A percentile compares a stretch with the other conserved stretches of the same genome.
phyloP scores from a whole-genome alignment of 2,888 invertebrate species.

The Sinelater perroti region DNA sequence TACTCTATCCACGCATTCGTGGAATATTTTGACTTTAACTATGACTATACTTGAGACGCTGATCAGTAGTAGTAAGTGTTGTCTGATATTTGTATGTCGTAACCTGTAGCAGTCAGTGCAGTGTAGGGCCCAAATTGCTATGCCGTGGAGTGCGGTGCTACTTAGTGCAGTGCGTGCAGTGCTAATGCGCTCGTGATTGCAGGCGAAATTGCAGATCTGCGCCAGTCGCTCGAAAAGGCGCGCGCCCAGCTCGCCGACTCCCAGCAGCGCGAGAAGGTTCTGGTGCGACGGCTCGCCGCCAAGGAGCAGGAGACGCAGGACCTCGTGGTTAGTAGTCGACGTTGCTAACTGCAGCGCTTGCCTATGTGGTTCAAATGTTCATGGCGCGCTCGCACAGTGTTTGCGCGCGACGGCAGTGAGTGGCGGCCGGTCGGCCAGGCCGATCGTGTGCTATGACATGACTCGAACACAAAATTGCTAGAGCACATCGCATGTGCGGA shows the following conservation, averaged over 20 bases:
- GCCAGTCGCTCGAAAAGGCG: constrained; percentile 81
- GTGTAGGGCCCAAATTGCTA: constrained; percentile 38
- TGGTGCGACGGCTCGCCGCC: constrained; percentile 89
- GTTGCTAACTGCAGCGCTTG: constrained; percentile 29
- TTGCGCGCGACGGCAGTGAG: constrained; percentile 17
- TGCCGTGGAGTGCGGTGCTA: constrained; percentile 41
- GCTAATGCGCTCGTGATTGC: constrained; percentile 55
- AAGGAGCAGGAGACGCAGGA: constrained; percentile 98
- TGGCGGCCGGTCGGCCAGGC: too few species aligned
- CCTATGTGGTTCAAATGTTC: constrained; percentile 56
- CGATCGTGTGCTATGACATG: too few species aligned
- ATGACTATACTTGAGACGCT: constrained; percentile 45
- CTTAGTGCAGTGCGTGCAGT: constrained; percentile 42
- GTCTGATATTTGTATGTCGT: constrained; percentile 37
- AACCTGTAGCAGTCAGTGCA: constrained; percentile 41
- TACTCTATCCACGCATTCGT: constrained; percentile 58
- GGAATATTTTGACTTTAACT: constrained; percentile 46
- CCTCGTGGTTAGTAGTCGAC: constrained; percentile 79
- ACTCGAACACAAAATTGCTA: too few species aligned
- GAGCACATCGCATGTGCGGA: too few species aligned
- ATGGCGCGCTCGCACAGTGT: neutral
- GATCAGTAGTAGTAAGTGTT: constrained; percentile 40
- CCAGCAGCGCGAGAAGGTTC: constrained; percentile 89
- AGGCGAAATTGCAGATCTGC: constrained; percentile 77
- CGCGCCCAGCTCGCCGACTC: constrained; percentile 86